A percentile compares a stretch with the other conserved stretches of the same genome.
phyloP scores from a whole-genome alignment of 2,797 vertebrate genomes.

The Alcedo atthis region DNA sequence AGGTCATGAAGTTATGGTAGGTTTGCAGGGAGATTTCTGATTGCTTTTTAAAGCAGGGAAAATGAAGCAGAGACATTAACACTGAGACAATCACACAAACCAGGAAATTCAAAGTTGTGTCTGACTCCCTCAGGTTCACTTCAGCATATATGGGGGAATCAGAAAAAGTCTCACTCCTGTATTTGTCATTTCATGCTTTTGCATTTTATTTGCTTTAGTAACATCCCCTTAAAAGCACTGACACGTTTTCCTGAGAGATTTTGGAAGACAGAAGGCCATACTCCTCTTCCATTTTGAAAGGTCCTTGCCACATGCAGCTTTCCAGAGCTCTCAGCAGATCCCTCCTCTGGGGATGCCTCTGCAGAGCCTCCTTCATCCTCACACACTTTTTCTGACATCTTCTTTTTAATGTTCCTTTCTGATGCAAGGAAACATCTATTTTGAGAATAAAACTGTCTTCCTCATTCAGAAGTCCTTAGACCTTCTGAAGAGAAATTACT shows the following conservation, averaged over 20 bases:
- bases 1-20: neutral
- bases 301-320: neutral
- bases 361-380: neutral
- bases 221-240: neutral
- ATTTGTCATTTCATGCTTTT: slow-evolving; percentile 24
- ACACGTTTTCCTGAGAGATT: neutral
- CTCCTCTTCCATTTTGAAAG: neutral
- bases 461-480: neutral
- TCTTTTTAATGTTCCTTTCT: neutral
- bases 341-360: neutral
- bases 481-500: neutral
- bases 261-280: neutral
- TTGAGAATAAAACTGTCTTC: neutral
- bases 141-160: neutral
- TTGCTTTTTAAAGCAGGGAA: slow-evolving; percentile 54
- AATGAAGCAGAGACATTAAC: slow-evolving; percentile 43
- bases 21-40: neutral
- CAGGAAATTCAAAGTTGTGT: slow-evolving; percentile 60
- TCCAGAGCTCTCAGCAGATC: neutral
- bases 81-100: slow-evolving; percentile 50
- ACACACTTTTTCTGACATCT: neutral
- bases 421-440: neutral
- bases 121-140: slow-evolving; percentile 40
- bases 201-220: slow-evolving; percentile 3
- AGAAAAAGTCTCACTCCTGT: neutral